These are phyloP conservation scores for Petrosia ficiformis DNA, from an alignment of 37 sponge, comb jelly and placozoan species.

Conservation along the genomic window DNA sequence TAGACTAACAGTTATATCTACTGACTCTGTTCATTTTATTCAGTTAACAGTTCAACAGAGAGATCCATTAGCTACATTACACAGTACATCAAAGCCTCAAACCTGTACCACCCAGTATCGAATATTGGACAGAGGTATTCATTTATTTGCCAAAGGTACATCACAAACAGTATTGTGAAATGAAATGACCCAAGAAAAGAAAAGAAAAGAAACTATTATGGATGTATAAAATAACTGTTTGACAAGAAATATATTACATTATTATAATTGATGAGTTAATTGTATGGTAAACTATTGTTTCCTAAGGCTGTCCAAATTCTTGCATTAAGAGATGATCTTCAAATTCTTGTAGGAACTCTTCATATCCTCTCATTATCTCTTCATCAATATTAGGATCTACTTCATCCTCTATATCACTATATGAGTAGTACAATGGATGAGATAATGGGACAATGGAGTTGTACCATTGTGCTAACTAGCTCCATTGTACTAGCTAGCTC, in stretches of 20 bases:
- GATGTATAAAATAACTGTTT: too few relatives aligned
- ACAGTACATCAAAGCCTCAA: neutral
- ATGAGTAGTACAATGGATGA: too few relatives aligned
- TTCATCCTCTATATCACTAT: neutral
- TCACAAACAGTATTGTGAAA: constrained; percentile 54
- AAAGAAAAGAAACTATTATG: too few relatives aligned
- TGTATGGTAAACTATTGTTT: too few relatives aligned
- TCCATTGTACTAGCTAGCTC: too few relatives aligned
- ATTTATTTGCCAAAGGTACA: constrained; percentile 63
- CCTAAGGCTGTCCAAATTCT: neutral
- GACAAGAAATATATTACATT: too few relatives aligned
- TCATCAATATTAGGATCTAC: constrained; percentile 6
- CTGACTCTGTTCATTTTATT: neutral
- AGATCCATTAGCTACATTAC: constrained; percentile 1
- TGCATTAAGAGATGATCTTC: constrained; percentile 11
- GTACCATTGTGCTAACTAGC: too few relatives aligned
- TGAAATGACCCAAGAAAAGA: too few relatives aligned
- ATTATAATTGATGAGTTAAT: too few relatives aligned
- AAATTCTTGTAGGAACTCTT: constrained; percentile 1
- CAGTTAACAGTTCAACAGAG: constrained; percentile 38
- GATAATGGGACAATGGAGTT: neutral
- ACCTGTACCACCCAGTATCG: constrained; percentile 42
- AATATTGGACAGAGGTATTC: constrained; percentile 54
- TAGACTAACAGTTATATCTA: too few relatives aligned
- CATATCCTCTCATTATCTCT: constrained; percentile 9